Percentiles rank a stretch among this genome's conserved stretches.
Conservation (phyloP, 1,140 invertebrate genomes). For the Macrobrachium rosenbergii region DNA sequence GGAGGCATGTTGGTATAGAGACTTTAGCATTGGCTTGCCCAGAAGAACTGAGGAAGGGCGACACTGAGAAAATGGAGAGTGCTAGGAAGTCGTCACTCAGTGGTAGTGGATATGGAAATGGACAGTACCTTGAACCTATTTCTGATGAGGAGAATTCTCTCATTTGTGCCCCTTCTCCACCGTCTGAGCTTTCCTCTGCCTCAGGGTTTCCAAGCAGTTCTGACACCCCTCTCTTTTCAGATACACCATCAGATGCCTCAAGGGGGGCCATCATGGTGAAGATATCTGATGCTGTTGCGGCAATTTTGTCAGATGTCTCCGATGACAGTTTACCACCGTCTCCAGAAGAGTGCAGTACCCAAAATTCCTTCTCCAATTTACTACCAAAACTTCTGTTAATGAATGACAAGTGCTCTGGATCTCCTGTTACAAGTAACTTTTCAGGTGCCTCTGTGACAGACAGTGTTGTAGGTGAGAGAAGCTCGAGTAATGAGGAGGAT, state of each 20-base stretch:
- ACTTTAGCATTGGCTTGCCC: not conserved
- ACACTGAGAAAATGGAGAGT: not conserved
- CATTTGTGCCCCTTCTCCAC: conserved; percentile 32
- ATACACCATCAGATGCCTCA: conserved; percentile 60
- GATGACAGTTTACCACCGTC: conserved; percentile 53
- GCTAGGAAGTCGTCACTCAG: not conserved
- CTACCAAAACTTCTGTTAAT: not conserved
- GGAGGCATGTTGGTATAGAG: not conserved
- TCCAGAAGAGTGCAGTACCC: conserved; percentile 34
- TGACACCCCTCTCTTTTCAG: conserved; percentile 62
- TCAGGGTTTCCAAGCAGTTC: conserved; percentile 60
- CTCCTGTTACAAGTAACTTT: conserved; percentile 6
- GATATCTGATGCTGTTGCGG: conserved; percentile 63
- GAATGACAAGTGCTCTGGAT: conserved; percentile 33
- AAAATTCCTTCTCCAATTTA: conserved; percentile 23
- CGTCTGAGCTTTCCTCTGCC: conserved; percentile 44
- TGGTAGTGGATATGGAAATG: not conserved
- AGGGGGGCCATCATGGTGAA: conserved; percentile 56
- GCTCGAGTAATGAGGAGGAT: too few species aligned
- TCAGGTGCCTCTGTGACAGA: too few species aligned
- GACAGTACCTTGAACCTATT: conserved; percentile 36
- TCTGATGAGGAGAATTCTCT: conserved; percentile 58
- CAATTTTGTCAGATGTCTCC: conserved; percentile 61
- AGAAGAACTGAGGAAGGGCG: not conserved
- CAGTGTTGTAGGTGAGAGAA: too few species aligned